Percentiles rank a stretch among this genome's conserved stretches.
Evolutionary conservation across 2,888 invertebrate genomes (phyloP).

Genomic region (Stegophylla sp.): DNA sequence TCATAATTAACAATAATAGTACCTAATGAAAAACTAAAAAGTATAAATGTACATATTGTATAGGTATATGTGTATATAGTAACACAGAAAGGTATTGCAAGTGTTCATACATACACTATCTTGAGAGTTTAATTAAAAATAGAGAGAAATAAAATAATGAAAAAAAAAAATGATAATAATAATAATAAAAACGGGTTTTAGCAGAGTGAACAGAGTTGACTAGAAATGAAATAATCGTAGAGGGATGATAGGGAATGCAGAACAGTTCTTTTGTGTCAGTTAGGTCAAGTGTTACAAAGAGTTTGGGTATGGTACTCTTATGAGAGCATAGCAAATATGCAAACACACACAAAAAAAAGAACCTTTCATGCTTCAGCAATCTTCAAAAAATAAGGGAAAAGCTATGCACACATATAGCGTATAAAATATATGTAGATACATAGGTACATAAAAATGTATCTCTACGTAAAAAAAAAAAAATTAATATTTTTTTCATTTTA

Average conservation of each 20-base stretch:
- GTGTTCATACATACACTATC: not conserved
- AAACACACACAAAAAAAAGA: constrained; percentile 48
- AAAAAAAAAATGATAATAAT: constrained; percentile 16
- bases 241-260: constrained; percentile 39
- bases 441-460: not conserved
- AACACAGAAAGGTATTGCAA: not conserved
- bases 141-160: not conserved
- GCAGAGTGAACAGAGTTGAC: constrained; percentile 15
- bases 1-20: not conserved
- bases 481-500: not conserved
- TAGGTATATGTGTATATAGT: not conserved
- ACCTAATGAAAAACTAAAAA: constrained; percentile 16
- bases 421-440: constrained; percentile 14
- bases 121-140: constrained; percentile 33
- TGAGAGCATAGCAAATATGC: constrained; percentile 30
- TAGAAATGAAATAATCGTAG: constrained; percentile 38
- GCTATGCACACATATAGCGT: constrained; percentile 12
- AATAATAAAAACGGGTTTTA: constrained; percentile 23
- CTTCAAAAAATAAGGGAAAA: constrained; percentile 42
- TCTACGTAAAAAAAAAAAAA: not conserved
- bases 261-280: constrained; percentile 49
- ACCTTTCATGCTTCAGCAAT: constrained; percentile 30
- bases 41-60: not conserved
- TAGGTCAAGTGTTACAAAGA: constrained; percentile 46
- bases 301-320: constrained; percentile 17